Evolutionary conservation across 2,797 vertebrate genomes (phyloP), one percentile per base, ranked within the genome.

Genomic region (Pangasius larnaudii): DNA sequence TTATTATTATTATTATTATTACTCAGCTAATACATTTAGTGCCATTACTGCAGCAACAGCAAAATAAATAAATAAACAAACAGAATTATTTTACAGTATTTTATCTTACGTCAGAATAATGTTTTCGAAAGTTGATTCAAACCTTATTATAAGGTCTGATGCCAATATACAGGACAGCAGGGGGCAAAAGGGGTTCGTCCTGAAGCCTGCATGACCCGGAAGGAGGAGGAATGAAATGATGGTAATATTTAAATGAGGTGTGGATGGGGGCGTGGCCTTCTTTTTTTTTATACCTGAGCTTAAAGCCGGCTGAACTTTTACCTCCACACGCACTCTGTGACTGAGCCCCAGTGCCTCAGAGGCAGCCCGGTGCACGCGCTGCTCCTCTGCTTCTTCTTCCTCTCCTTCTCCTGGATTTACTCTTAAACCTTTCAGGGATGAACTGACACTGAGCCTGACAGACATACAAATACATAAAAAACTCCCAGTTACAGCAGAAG

Each of bases 91-190:
- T 51, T 6, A 9, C 5, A 36, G 36, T 18, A 59, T 42, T 63
- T 61, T 16, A 16, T 27, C 46, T 63, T 27, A 8, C 16, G 30
- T 22, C 22, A 59, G 46, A 77, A 53, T 51, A 30, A 30, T 53
- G 14, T 53, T 53, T 78, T 53, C 8, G 6, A 53, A 22, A 69
- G 51, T 58, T 63, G 58, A 63, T 36, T 53, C 1, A 8, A 78
- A 51, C 39, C 0, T 65, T 51, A 51, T 18, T 51, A 67, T 5
- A 33, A 36, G 19, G 75, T 80, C 75, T 86, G 59, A 16, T 92
- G 93, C 95, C 95, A 95, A 95, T 96, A 95, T 94, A 94, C 95
- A 95, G 94, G 95, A 93, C 96, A 92, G 95, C 96, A 96, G 96
- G 96, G 96, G 96, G 96, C 95, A 95, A 95, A 93, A 95, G 94